Percentiles rank a stretch among this genome's conserved stretches.
Evolutionary conservation across 2,797 vertebrate genomes (phyloP).

Genomic region (Xenops minutus): DNA sequence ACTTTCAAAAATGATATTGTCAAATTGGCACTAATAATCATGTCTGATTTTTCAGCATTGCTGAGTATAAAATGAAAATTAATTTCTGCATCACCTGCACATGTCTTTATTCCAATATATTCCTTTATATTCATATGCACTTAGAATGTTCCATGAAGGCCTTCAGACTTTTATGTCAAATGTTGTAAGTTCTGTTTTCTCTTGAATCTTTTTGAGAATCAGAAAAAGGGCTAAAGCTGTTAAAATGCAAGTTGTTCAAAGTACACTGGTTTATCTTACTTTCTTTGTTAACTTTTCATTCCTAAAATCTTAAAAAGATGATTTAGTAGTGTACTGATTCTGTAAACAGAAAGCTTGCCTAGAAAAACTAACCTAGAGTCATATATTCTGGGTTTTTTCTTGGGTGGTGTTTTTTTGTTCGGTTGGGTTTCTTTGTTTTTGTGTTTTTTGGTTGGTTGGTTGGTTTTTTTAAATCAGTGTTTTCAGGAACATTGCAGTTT

Average conservation of each 20-base stretch:
- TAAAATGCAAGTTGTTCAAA: background rate
- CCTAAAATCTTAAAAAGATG: background rate
- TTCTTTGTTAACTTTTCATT: background rate
- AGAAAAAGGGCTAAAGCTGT: background rate
- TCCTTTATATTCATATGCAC: background rate
- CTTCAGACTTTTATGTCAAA: background rate
- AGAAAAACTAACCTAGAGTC: background rate
- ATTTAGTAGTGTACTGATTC: background rate
- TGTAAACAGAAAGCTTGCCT: background rate
- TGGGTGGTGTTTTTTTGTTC: background rate
- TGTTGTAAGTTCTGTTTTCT: background rate
- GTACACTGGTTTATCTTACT: background rate
- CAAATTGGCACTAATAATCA: constrained; percentile 5
- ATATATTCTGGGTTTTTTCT: background rate
- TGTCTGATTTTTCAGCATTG: background rate
- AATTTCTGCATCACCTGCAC: background rate
- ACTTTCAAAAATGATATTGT: background rate
- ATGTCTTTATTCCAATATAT: background rate
- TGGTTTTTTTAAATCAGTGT: background rate
- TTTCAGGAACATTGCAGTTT: background rate
- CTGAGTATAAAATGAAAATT: background rate
- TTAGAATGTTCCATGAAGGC: background rate
- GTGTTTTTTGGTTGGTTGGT: background rate
- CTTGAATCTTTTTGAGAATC: background rate
- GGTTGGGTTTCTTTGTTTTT: too few relatives aligned